A percentile compares a stretch with the other conserved stretches of the same genome.
Conservation (phyloP, 2,113 vertebrate species). For the Edolisoma coerulescens region DNA sequence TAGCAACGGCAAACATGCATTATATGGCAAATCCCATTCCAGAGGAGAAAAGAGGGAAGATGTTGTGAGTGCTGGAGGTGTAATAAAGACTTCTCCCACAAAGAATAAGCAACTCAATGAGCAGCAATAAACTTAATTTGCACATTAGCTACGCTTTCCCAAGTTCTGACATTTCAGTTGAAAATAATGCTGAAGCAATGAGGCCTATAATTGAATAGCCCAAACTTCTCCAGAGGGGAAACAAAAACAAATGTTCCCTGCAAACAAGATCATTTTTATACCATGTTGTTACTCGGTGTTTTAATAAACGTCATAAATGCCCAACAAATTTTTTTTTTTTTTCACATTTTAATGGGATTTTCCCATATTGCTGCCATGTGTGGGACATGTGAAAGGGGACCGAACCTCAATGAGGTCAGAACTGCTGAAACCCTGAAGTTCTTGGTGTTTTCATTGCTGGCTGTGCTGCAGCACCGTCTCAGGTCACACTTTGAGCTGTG, state of each 20-base stretch:
- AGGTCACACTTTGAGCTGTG: background rate
- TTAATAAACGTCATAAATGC: slow-evolving; percentile 75
- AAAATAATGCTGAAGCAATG: slow-evolving; percentile 80
- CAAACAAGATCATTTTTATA: slow-evolving; percentile 73
- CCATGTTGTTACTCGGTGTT: slow-evolving; percentile 66
- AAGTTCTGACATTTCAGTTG: slow-evolving; percentile 77
- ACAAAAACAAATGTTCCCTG: slow-evolving; percentile 77
- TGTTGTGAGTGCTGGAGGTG: slow-evolving; percentile 51
- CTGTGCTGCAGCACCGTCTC: background rate
- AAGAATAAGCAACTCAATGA: slow-evolving; percentile 76
- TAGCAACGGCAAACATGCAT: background rate
- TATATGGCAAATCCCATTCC: background rate
- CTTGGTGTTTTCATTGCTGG: background rate
- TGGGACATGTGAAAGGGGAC: background rate
- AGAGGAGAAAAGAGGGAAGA: slow-evolving; percentile 34
- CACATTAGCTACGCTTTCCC: slow-evolving; percentile 82
- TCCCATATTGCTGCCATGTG: background rate
- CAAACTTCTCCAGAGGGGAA: slow-evolving; percentile 76
- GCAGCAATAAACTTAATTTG: slow-evolving; percentile 81
- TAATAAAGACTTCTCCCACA: slow-evolving; percentile 73
- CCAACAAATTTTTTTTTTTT: slow-evolving; percentile 9
- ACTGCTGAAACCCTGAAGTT: background rate
- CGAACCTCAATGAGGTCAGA: background rate
- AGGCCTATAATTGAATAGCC: slow-evolving; percentile 84
- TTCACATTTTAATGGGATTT: background rate